Evolutionary conservation across 2,888 invertebrate genomes (phyloP), one percentile per base, ranked within the genome.

Genomic region (Anthophora plumipes): DNA sequence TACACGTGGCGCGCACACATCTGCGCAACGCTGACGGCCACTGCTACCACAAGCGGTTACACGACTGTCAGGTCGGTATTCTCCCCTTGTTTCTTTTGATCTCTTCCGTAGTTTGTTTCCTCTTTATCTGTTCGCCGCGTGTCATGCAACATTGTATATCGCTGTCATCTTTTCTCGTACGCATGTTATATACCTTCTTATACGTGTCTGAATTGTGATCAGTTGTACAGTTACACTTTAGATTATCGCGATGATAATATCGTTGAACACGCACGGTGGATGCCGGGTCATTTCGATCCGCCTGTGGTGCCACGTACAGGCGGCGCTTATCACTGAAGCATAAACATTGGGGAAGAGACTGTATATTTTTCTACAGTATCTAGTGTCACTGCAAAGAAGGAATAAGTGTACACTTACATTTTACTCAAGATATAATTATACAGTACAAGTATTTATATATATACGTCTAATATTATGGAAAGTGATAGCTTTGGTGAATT

Each of bases 41-140:
- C 84, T 93, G 93, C 84, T 92, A 91, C 86, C 91, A 93, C 87
- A 92, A 92, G 76, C 90, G 92, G 73, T 89, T 89, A 78, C 90
- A 92, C 84, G 89, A 90, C 77, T 92, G 91, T 84, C 93, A 93
- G 92, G 93, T 93, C 78, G 80, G 92, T 90, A 74, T n/a, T 31
- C 48, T 68, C 50, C 77, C 63, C 64, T 55, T 61, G 55, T 71
- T 48, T 67, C 67, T 73, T n/a, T 60, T 69, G 57, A 76, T 55
- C 64, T 68, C 39, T 8, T 68, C n/a, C 46, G n/a, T 60, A 31
- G 22, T 41, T 69, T 55, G 50, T 82, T 72, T 69, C 74, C 75
- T 70, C 48, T 70, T 80, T 81, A 80, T 66, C 74, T 50, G 41
- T 69, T 9, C 17, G 46, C 41, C 17, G 46, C 41, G 25, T 37